Conservation (phyloP, 1,140 invertebrate species). For the Atta cephalotes region DNA sequence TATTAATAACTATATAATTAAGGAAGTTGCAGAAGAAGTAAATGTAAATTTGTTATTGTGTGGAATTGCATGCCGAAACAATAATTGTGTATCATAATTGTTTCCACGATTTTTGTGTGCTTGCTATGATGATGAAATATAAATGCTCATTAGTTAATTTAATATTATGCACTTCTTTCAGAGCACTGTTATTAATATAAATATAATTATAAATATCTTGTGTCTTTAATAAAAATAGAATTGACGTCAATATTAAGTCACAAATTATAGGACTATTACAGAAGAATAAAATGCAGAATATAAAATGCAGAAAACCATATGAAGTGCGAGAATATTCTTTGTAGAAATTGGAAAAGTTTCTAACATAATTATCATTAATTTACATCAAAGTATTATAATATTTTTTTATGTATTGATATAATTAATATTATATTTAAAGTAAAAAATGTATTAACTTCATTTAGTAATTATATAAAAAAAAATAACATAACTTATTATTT, state of each 20-base stretch:
- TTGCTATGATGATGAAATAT: not conserved
- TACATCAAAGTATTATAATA: not conserved
- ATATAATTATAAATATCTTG: slow-evolving; percentile 22
- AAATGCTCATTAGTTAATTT: slow-evolving; percentile 31
- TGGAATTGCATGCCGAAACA: slow-evolving; percentile 33
- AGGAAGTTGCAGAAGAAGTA: not conserved
- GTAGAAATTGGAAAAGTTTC: not conserved
- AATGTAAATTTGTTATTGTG: slow-evolving; percentile 1
- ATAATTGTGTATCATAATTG: slow-evolving; percentile 43
- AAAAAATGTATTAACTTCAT: not conserved
- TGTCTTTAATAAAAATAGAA: slow-evolving; percentile 35
- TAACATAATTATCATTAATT: not conserved
- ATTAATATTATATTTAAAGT: not conserved
- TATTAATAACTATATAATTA: not conserved
- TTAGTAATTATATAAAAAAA: not conserved
- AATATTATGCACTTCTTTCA: slow-evolving; percentile 39
- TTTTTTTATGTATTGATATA: not conserved
- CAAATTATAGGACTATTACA: not conserved
- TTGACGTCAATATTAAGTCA: not conserved
- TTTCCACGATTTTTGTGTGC: slow-evolving; percentile 42
- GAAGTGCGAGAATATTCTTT: not conserved
- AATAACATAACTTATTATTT: not conserved
- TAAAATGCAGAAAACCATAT: not conserved
- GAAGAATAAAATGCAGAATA: no score
- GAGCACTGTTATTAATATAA: slow-evolving; percentile 16